phyloP scores from a whole-genome alignment of 2,888 invertebrate species.

The Stenolophus ochropezus region DNA sequence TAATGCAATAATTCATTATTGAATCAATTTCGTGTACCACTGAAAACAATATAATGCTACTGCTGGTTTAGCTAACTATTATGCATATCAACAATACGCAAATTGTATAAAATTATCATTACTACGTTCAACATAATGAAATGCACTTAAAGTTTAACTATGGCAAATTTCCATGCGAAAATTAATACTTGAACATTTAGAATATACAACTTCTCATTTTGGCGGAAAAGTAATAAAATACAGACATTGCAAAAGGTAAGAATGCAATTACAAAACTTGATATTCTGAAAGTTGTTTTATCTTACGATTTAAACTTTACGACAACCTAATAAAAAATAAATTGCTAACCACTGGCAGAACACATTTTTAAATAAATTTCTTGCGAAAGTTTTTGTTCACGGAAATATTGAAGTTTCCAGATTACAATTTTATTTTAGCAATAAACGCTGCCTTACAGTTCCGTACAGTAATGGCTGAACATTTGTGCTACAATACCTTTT shows the following conservation, averaged over 20 bases:
- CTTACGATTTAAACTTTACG: conserved; percentile 57
- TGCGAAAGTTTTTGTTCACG: conserved; percentile 25
- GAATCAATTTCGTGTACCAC: conserved; percentile 14
- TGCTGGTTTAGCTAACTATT: not conserved
- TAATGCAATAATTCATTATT: conserved; percentile 32
- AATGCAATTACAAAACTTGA: conserved; percentile 58
- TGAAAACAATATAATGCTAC: conserved; percentile 25
- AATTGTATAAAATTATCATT: conserved; percentile 37
- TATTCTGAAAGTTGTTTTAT: conserved; percentile 54
- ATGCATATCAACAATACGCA: conserved; percentile 9
- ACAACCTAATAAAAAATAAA: conserved; percentile 59
- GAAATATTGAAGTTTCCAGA: conserved; percentile 39
- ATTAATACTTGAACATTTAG: not conserved
- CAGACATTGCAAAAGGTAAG: conserved; percentile 46
- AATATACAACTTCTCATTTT: conserved; percentile 25
- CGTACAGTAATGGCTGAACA: conserved; percentile 17
- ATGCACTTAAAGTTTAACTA: too few species aligned
- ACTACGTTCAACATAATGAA: not conserved
- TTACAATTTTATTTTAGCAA: conserved; percentile 43
- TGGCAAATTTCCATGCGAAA: too few species aligned
- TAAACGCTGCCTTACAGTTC: conserved; percentile 26
- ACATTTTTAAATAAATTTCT: conserved; percentile 57
- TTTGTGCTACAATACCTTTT: conserved; percentile 3
- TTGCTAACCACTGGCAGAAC: conserved; percentile 56
- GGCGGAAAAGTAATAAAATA: conserved; percentile 37